Evolutionary conservation across 2,113 vertebrate species (phyloP), one percentile per base, ranked within the genome.

Genomic region (Oreochromis aureus): DNA sequence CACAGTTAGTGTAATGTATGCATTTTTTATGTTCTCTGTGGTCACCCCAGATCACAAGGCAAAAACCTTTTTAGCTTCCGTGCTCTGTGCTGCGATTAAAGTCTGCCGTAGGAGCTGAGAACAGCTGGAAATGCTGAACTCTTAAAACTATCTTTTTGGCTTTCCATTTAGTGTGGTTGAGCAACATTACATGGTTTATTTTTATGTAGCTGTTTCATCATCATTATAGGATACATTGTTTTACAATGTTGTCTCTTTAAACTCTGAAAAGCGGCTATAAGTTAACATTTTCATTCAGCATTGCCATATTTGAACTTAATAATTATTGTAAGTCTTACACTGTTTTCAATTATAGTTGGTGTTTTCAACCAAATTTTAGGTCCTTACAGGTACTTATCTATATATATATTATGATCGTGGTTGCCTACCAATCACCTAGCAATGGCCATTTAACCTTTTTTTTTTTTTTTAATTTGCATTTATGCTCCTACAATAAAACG

Each of bases 371-470:
- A 46, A 0, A 46, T 0, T 22, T 41, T 73, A 73, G 41, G 41
- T 27, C 41, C 41, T 24, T 73, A 16, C 41, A 46, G 39, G 69
- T 46, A 46, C 13, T 73, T 73, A 73, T 73, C 5, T 73, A 46
- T 73, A 32, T 61, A 46, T 18, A 46, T 18, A 18, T 73, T 27
- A 73, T 73, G 39, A 16, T 73, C 39, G 8, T 73, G n/a, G 69
- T 73, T 73, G 39, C 39, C 39, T 27, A 46, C 19, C 63, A 22
- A 69, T 39, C 19, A 69, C 36, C 34, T 5, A 69, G 13, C 22
- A 27, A 27, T 0, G 5, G 18, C 32, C 18, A 19, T 19, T 63
- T 3, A 0, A 34, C 16, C 9, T 32, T 18, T 10, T 10, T 59
- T 9, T 9, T 58, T 3, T 4, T 6, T 24, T 13, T 27, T 7